Conservation (phyloP, 2,797 vertebrate species). For the Gallinago solitaria region DNA sequence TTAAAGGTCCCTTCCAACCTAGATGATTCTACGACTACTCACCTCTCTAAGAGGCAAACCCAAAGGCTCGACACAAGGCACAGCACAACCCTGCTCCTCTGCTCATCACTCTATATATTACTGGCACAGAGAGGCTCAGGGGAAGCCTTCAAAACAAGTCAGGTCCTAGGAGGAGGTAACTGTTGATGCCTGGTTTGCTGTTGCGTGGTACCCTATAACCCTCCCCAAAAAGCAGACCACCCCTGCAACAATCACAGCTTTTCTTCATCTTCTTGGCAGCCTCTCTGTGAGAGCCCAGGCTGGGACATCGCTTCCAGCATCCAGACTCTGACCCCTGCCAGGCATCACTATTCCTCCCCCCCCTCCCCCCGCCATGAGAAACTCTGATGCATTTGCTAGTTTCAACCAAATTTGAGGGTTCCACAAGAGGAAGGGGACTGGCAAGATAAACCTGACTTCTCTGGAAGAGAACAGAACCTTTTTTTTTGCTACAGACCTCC, state of each 20-base stretch:
- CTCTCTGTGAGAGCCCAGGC: background rate
- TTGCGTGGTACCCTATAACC: background rate
- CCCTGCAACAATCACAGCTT: background rate
- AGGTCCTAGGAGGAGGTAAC: background rate
- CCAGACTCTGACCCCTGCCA: rapidly evolving
- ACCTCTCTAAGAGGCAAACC: background rate
- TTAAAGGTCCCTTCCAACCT: background rate
- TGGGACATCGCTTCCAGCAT: background rate
- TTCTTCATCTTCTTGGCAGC: background rate
- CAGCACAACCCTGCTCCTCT: background rate
- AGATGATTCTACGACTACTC: background rate
- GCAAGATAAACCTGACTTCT: background rate
- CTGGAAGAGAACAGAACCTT: background rate
- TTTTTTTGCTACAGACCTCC: background rate
- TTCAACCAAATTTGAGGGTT: background rate
- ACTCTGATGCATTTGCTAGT: background rate
- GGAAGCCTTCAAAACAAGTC: background rate
- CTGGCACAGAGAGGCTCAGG: background rate
- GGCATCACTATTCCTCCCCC: background rate
- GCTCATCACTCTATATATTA: background rate
- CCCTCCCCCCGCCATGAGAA: background rate
- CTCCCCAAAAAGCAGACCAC: background rate
- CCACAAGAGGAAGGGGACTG: background rate
- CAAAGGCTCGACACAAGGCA: background rate
- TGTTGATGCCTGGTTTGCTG: background rate